Evolutionary conservation across 1,140 invertebrate species (phyloP), one percentile per base, ranked within the genome.

Genomic region (Drosophila erecta): DNA sequence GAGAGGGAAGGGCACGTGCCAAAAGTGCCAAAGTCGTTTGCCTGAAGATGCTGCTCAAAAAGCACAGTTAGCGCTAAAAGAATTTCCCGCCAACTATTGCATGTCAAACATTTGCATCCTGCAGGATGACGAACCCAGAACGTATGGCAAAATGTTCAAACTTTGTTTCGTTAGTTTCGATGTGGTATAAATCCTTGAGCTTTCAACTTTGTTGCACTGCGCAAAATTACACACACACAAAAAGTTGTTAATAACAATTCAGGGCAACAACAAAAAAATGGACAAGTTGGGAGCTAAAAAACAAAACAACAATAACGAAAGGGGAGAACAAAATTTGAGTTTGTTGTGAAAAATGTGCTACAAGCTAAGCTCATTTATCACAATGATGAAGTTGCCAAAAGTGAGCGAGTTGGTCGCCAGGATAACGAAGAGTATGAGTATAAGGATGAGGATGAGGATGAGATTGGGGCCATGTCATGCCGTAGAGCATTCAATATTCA

Each of bases 161-260:
- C 73, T 81, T 81, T 66, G 74, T 58, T 80, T 74, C 61, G 71
- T 65, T 80, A 81, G 78, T 80, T 80, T 81, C 77, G 59, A 59
- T 76, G 76, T 67, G 60, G 76, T 50, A 79, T 81, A 81, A 81
- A 81, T 81, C 79, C 79, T 73, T 77, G 73, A 81, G 78, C 79
- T 81, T 81, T 81, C 57, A 81, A 81, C 79, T 81, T 81, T 81
- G 81, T 51, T 65, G 27, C 60, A 35, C 58, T 51, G 24, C 15
- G 11, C 44, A 41, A 66, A 66, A 66, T 61, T 59, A 27, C 41
- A 51, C 15, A 12, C 30, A 66, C 41, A 51, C 46, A 81, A 46
- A 35, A 81, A 81, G 74, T 81, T 81, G 79, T 81, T 81, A 81
- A 81, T 81, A 81, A 81, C 79, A 73, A 81, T 81, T 81, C 66